A percentile compares a stretch with the other conserved stretches of the same genome.
These are phyloP conservation scores for Himalopsyche japonica DNA, from an alignment of 2,888 invertebrate genomes.

Conservation along the genomic window DNA sequence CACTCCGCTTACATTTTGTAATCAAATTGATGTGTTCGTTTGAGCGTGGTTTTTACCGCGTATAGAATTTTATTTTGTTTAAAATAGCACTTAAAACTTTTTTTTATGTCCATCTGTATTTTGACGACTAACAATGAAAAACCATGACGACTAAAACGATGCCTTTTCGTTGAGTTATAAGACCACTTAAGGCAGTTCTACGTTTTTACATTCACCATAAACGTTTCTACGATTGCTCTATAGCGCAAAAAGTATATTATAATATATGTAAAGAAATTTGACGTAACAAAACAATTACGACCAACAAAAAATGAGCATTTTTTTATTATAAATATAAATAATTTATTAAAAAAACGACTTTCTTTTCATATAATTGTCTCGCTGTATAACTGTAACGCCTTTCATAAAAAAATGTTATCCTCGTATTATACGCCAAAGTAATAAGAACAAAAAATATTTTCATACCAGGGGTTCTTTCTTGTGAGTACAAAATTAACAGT, in stretches of 20 bases:
- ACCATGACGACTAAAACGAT: background rate
- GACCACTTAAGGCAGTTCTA: background rate
- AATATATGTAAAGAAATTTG: background rate
- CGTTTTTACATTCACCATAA: background rate
- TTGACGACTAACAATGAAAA: background rate
- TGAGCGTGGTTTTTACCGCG: background rate
- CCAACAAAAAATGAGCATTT: background rate
- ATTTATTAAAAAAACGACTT: background rate
- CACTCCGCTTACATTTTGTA: background rate
- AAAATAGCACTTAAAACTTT: background rate
- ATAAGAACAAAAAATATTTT: too few species aligned
- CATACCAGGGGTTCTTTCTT: too few species aligned
- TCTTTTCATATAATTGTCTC: background rate
- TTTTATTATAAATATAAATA: background rate
- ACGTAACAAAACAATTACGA: background rate
- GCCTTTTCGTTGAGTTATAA: background rate
- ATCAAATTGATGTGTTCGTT: background rate
- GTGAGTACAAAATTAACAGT: too few species aligned
- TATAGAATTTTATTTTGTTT: background rate
- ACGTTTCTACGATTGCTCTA: background rate
- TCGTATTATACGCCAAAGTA: too few species aligned
- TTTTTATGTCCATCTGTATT: background rate
- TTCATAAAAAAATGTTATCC: too few species aligned
- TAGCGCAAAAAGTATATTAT: background rate
- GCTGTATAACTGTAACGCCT: too few species aligned